Evolutionary conservation across 1,140 invertebrate species (phyloP).

Genomic region (Battus philenor): DNA sequence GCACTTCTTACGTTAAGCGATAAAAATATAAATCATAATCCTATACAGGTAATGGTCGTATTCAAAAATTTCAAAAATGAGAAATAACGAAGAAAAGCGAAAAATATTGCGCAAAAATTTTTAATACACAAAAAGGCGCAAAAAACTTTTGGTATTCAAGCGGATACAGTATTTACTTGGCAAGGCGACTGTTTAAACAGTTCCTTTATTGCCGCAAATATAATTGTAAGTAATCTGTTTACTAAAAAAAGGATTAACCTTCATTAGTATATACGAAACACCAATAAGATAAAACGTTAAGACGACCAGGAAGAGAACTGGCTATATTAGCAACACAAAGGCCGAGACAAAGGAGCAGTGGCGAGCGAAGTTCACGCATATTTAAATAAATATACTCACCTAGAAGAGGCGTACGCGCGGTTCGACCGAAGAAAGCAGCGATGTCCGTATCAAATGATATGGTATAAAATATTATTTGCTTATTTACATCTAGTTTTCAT

Average conservation of each 20-base stretch:
- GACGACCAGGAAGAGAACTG: conserved; percentile 47
- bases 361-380: conserved; percentile 57
- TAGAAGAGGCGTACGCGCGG: conserved; percentile 48
- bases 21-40: too few species aligned
- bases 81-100: too few species aligned
- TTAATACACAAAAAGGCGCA: too few species aligned
- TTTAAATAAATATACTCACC: conserved; percentile 69
- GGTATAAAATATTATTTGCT: conserved; percentile 13
- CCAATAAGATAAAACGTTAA: conserved; percentile 27
- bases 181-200: too few species aligned
- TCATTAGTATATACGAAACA: conserved; percentile 19
- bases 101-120: too few species aligned
- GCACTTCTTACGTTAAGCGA: conserved; percentile 3
- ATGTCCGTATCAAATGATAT: conserved; percentile 17
- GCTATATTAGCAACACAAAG: conserved; percentile 42
- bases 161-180: too few species aligned
- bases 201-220: too few species aligned
- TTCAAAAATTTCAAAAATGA: too few species aligned
- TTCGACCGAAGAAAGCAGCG: conserved; percentile 18
- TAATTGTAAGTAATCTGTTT: conserved; percentile 12
- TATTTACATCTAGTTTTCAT: background rate
- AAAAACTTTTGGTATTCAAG: too few species aligned
- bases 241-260: conserved; percentile 15
- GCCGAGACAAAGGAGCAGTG: conserved; percentile 53
- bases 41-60: too few species aligned